These are phyloP conservation scores for Asteroscopus sphinx DNA, from an alignment of 2,888 invertebrate genomes.

Conservation along the genomic window DNA sequence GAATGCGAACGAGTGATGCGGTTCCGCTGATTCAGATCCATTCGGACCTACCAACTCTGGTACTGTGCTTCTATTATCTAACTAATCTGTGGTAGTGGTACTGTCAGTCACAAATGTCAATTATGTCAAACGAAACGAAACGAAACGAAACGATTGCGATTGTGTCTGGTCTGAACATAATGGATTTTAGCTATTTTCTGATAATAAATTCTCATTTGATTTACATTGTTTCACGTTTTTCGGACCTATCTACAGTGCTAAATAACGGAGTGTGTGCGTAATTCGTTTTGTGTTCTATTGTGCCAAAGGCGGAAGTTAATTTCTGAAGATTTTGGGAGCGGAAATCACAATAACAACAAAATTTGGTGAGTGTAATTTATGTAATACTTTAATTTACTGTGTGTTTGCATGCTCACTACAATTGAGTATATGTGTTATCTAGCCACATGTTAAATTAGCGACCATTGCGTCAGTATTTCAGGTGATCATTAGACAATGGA, in stretches of 20 bases:
- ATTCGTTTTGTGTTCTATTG: slow-evolving; percentile 36
- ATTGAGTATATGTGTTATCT: neutral
- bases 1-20: no score
- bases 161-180: slow-evolving; percentile 26
- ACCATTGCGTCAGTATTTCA: slow-evolving; percentile 3
- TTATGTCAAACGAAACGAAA: slow-evolving; percentile 38
- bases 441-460: neutral
- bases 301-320: slow-evolving; percentile 36
- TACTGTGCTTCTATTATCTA: no score
- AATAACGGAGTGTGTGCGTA: slow-evolving; percentile 33
- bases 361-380: slow-evolving; percentile 51
- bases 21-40: no score
- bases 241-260: slow-evolving; percentile 7
- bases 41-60: no score
- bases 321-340: slow-evolving; percentile 29
- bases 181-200: slow-evolving; percentile 39
- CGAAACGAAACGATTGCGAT: slow-evolving; percentile 10
- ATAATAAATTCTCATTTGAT: slow-evolving; percentile 27
- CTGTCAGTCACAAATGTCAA: no score
- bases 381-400: slow-evolving; percentile 12
- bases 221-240: slow-evolving; percentile 17
- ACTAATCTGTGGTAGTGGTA: no score
- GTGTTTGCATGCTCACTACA: neutral
- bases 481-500: slow-evolving; percentile 18
- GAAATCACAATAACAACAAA: slow-evolving; percentile 55